Conservation (phyloP, 2,888 invertebrate species). For the Griposia aprilina region DNA sequence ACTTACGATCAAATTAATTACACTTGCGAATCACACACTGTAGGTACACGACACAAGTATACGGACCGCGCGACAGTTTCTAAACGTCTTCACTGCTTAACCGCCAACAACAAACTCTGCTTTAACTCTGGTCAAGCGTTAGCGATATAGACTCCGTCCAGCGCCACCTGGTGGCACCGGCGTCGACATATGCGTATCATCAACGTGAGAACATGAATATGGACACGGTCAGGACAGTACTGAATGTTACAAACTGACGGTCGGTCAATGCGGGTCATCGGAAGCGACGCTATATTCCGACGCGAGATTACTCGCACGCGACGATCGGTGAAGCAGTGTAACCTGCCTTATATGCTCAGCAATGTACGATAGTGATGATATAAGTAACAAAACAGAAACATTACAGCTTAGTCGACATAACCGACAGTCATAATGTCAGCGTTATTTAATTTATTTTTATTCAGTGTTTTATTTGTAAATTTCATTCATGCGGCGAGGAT, state of each 20-base stretch:
- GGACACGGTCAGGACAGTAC: background rate
- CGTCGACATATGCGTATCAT: background rate
- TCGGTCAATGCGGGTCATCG: background rate
- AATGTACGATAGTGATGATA: background rate
- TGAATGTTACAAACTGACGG: background rate
- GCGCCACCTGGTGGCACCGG: too few relatives aligned
- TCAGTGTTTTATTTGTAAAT: conserved; percentile 23
- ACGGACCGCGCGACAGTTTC: too few relatives aligned
- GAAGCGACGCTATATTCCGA: background rate
- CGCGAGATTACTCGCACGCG: too few relatives aligned
- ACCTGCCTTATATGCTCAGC: background rate
- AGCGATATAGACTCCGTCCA: too few relatives aligned
- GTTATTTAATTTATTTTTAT: background rate
- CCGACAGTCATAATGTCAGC: conserved; percentile 5
- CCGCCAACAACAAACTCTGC: too few relatives aligned
- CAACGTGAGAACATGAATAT: background rate
- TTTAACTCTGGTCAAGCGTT: too few relatives aligned
- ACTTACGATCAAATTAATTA: too few relatives aligned
- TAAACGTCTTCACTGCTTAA: too few relatives aligned
- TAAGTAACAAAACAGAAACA: background rate
- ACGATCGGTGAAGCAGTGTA: background rate
- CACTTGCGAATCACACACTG: too few relatives aligned
- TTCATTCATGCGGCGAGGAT: conserved; percentile 49
- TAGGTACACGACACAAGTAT: too few relatives aligned
- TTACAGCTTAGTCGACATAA: background rate